phyloP scores from a whole-genome alignment of 2,888 invertebrate genomes.

The Crematogaster levior region DNA sequence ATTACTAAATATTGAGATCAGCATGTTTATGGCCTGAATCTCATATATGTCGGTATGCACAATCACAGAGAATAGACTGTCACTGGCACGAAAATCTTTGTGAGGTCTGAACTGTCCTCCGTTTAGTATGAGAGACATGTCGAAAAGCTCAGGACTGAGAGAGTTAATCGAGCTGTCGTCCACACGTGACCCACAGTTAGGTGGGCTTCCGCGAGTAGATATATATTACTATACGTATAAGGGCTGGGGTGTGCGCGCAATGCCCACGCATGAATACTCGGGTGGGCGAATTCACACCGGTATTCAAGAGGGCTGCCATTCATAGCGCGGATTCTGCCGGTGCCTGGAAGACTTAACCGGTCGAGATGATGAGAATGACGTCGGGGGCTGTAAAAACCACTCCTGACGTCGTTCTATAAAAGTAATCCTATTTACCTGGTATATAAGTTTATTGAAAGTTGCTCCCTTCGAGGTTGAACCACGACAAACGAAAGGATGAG shows the following conservation, averaged over 20 bases:
- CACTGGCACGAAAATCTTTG: background rate
- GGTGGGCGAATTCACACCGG: slow-evolving; percentile 62
- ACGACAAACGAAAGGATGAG: slow-evolving; percentile 18
- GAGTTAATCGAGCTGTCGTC: slow-evolving; percentile 43
- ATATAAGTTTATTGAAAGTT: slow-evolving; percentile 52
- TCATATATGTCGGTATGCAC: background rate
- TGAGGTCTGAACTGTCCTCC: background rate
- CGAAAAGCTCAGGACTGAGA: slow-evolving; percentile 35
- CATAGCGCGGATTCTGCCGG: slow-evolving; percentile 49
- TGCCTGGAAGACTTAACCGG: slow-evolving; percentile 45
- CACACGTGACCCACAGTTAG: slow-evolving; percentile 57
- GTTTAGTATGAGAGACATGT: slow-evolving; percentile 16
- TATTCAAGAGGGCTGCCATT: slow-evolving; percentile 53
- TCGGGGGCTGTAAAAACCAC: slow-evolving; percentile 48
- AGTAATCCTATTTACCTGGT: slow-evolving; percentile 47
- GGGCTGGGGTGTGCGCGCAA: slow-evolving; percentile 35
- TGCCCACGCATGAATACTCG: slow-evolving; percentile 61
- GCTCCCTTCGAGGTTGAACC: slow-evolving; percentile 33
- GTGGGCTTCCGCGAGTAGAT: slow-evolving; percentile 45
- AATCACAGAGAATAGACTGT: background rate
- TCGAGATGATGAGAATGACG: slow-evolving; percentile 52
- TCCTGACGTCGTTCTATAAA: slow-evolving; percentile 47
- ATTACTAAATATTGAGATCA: background rate
- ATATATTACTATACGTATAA: slow-evolving; percentile 16
- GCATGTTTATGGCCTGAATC: background rate